Base-by-base conservation (phyloP, 2,888 invertebrate genomes). In the Drosophila pseudotalamancana region DNA sequence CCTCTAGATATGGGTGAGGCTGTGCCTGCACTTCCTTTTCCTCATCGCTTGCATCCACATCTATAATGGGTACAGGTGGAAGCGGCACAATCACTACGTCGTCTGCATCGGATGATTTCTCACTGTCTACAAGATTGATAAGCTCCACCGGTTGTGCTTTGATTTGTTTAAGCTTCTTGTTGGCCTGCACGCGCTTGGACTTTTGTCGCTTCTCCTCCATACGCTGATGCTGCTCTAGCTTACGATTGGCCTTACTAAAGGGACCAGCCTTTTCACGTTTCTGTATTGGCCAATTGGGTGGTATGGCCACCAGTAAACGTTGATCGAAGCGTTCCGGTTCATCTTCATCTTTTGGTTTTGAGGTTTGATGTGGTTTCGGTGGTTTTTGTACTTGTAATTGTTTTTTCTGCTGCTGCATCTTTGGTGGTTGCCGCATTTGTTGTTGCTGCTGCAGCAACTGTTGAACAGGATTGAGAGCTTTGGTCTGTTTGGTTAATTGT, bases 71-170 rank as follows among this genome's bases (percentile, higher is more conserved):
- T 6, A 89, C 88, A 2, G 90, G 84, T 6, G 88, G 86, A 14
- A 88, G 12, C 0, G 89, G 89, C 8, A 91, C 79, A 31, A 84
- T 67, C 14, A 91, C 69, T 2, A 91, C 89, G 64, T 91, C 91
- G 53, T 90, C 89, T 39, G 89, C 89, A 45, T 90, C 90, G 4
- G 73, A 65, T 0, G 83, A 84, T 14, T 62, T 77, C 4, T 86
- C 82, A 19, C 75, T 75, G 2, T 81, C 76, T 16, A 76, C 69
- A n/a, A 90, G 35, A 32, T 70, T 56, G 29, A 90, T 83, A 3
- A 86, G 63, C 43, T 85, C 76, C 0, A 71, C 32, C 4, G 65
- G 51, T 3, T 51, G 37, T 1, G 19, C 19, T 23, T 48, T 61
- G 16, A 23, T 69, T 53, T 67, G 51, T 54, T n/a, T 57, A 1